These are phyloP conservation scores for Pseudomyrmex gracilis DNA, from an alignment of 1,140 invertebrate genomes.

Conservation along the genomic window DNA sequence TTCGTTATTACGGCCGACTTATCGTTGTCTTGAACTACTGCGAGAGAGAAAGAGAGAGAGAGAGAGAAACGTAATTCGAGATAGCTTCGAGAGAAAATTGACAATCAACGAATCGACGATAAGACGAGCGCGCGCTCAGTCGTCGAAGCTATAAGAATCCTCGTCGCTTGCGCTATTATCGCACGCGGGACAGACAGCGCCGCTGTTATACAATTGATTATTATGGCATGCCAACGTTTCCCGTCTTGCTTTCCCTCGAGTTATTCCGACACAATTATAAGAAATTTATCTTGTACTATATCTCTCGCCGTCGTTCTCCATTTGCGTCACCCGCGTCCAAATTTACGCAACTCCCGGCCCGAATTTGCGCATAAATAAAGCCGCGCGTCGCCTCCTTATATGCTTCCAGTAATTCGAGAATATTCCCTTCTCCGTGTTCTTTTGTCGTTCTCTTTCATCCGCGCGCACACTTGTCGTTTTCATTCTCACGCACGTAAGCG, in stretches of 20 bases:
- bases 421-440: not conserved
- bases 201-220: constrained; percentile 54
- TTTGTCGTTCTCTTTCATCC: not conserved
- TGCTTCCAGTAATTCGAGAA: constrained; percentile 7
- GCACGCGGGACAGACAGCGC: not conserved
- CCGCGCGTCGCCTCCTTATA: not conserved
- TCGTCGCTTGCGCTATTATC: constrained; percentile 24
- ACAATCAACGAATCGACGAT: constrained; percentile 1
- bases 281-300: constrained; percentile 39
- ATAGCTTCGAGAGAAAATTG: not conserved
- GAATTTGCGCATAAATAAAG: constrained; percentile 29
- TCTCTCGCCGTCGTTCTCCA: not conserved
- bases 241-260: not conserved
- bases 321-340: constrained; percentile 19
- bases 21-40: not conserved
- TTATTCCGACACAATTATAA: constrained; percentile 37
- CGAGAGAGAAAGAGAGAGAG: not conserved
- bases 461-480: not conserved
- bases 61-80: not conserved
- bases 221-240: not conserved
- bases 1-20: constrained; percentile 2
- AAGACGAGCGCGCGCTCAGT: not conserved
- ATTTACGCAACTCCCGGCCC: constrained; percentile 35
- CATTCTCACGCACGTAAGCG: not conserved
- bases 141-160: constrained; percentile 15